Base-by-base conservation (phyloP, 2,113 vertebrate species). In the Oncorhynchus clarkii region DNA sequence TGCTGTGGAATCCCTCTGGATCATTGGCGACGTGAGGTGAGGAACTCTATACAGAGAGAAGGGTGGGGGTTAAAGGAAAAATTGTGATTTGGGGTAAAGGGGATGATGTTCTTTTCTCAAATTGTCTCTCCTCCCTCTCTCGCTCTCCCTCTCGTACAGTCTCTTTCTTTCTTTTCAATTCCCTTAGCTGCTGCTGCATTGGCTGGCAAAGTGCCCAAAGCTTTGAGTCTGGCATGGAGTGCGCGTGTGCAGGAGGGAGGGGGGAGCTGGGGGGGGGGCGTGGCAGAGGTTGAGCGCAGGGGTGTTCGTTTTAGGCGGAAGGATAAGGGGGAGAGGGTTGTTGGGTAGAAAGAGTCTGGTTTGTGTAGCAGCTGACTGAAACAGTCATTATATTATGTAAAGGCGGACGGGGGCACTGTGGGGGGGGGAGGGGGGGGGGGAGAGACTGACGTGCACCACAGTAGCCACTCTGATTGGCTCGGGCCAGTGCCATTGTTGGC, bases 311-410 rank as follows among this genome's bases (percentile, higher is more conserved):
- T 75, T 74, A 59, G 68, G 68, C 71, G 57, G 48, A 34, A 1
- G 48, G 14, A 16, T 45, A 45, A 16, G 45, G 71, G 29, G 62
- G 14, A 34, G 27, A 14, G 70, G 24, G 49, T 51, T 54, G 26
- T 75, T 77, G 75, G 71, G 74, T 51, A 73, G 78, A 67, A 62
- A 75, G 75, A 81, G 81, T 72, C 82, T 77, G 81, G 81, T 74
- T 84, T 82, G 83, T 81, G 83, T 77, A 84, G 85, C 88, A 84
- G 84, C 82, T 89, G 84, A 88, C 85, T 84, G 81, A 84, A 90
- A 88, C 86, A 82, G 84, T 87, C 85, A 86, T 91, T 87, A 85
- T 89, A 86, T 92, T 89, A 89, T 90, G 88, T 89, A 89, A 90
- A 91, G 85, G 84, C 79, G 16, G 69, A 49, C 14, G 26, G 62